Percentiles rank a stretch among this genome's conserved stretches.
Evolutionary conservation across 2,113 vertebrate genomes (phyloP).

Genomic region (Murina feae): DNA sequence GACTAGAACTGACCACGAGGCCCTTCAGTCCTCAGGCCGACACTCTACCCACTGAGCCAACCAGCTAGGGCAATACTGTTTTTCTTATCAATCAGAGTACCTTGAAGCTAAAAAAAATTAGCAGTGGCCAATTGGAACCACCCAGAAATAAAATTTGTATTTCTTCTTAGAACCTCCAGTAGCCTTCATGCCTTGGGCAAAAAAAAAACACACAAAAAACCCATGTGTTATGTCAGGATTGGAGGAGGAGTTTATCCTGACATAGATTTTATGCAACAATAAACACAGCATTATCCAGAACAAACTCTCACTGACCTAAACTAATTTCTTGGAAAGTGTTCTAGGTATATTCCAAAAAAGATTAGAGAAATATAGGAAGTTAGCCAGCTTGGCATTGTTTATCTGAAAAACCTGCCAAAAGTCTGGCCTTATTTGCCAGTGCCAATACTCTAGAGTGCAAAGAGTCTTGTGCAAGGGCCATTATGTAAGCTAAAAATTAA

Average conservation of each 20-base stretch:
- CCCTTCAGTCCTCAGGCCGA: too few relatives aligned
- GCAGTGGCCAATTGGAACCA: neutral
- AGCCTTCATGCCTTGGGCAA: neutral
- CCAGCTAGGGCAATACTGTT: neutral
- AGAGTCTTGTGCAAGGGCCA: conserved; percentile 44
- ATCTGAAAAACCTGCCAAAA: conserved; percentile 63
- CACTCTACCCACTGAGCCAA: too few relatives aligned
- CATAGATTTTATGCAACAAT: conserved; percentile 39
- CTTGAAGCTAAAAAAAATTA: neutral
- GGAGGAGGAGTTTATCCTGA: neutral
- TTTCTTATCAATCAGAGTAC: neutral
- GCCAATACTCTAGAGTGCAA: conserved; percentile 60
- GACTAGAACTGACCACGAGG: too few relatives aligned
- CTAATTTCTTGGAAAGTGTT: conserved; percentile 74
- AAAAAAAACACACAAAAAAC: neutral
- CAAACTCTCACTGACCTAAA: conserved; percentile 60
- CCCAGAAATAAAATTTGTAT: neutral
- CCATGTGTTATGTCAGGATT: neutral
- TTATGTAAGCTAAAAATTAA: conserved; percentile 62
- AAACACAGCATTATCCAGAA: conserved; percentile 49
- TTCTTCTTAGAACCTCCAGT: neutral
- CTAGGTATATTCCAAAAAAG: conserved; percentile 69
- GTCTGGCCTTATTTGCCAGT: conserved; percentile 57
- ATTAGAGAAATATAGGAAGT: conserved; percentile 61
- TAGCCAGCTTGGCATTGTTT: conserved; percentile 69